Evolutionary conservation across 2,797 vertebrate species (phyloP), one percentile per base, ranked within the genome.

Genomic region (Notamacropus eugenii): DNA sequence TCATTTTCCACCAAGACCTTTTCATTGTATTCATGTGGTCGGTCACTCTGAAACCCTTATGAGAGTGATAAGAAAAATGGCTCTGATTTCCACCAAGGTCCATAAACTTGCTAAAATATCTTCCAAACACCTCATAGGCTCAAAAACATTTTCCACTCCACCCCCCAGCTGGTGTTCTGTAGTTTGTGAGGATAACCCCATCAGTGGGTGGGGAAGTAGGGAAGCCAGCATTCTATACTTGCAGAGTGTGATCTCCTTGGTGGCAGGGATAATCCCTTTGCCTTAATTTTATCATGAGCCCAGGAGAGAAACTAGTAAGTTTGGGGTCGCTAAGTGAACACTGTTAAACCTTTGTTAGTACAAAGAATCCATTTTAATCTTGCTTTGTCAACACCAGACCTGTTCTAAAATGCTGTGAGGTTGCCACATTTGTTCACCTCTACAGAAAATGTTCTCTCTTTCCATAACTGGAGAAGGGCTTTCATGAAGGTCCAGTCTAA

Each of bases 111-210:
- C 96, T 98, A 92, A 94, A n/a, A 97, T 97, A 96, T 96, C 97
- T 97, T 95, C 93, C 0, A 6, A 90, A 96, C 94, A 97, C 97
- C 91, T 96, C 31, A 24, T 97, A 97, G 98, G 92, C 96, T 97
- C 97, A 93, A 55, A 95, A 98, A 31, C 31, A 4, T 62, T 62
- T 59, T 0, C 11, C 3, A 98, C 98, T 98, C 34, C 34, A 0
- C 34, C 4, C 58, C 29, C 97, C 98, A 99, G 98, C 98, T 98
- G 98, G 97, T 98, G 46, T 58, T 52, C 94, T 90, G 29, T 62
- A 50, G 92, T 74, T 96, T 95, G 16, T 74, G 9, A 57, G 57
- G 92, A 96, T 95, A 95, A 97, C 96, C 94, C 97, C 97, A 50
- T 97, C 94, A 97, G 91, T 12, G 12, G 54, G n/a, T 95, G 52